These are phyloP conservation scores for Heterodera carotae DNA, from an alignment of 1,140 invertebrate genomes.

Conservation along the genomic window DNA sequence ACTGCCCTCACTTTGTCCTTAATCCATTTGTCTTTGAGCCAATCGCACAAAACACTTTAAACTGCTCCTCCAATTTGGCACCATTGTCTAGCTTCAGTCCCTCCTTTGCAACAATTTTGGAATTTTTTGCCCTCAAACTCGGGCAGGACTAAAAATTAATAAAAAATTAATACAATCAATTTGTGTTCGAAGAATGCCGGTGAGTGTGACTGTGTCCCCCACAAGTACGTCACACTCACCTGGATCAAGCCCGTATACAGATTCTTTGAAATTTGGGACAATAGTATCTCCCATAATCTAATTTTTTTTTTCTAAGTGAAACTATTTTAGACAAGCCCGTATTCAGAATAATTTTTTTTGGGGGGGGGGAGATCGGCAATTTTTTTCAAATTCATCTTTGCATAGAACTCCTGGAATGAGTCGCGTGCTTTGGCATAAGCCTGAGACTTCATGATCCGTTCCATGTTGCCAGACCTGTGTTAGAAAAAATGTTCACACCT, in stretches of 20 bases:
- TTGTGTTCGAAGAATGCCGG: too few species aligned
- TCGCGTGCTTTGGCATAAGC: slow-evolving; percentile 95
- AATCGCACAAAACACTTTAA: slow-evolving; percentile 87
- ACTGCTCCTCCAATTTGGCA: slow-evolving; percentile 77
- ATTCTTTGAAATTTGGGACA: too few species aligned
- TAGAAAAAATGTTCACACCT: too few species aligned
- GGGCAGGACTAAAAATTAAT: slow-evolving; percentile 75
- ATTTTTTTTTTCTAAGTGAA: too few species aligned
- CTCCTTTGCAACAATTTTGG: slow-evolving; percentile 99
- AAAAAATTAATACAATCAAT: slow-evolving; percentile 61
- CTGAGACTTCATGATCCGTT: slow-evolving; percentile 89
- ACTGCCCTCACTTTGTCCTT: slow-evolving; percentile 75
- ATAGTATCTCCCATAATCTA: too few species aligned
- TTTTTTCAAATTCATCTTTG: slow-evolving; percentile 95
- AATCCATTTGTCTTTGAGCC: slow-evolving; percentile 83
- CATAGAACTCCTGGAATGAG: slow-evolving; percentile 83
- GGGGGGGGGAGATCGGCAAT: too few species aligned
- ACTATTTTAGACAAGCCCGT: too few species aligned
- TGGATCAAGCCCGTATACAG: too few species aligned
- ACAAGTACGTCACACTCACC: too few species aligned
- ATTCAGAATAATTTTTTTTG: too few species aligned
- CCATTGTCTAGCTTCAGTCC: slow-evolving; percentile 81
- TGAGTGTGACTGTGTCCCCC: slow-evolving; percentile 66
- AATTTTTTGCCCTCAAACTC: slow-evolving; percentile 98
- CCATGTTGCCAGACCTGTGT: slow-evolving; percentile 99